Percentiles rank a stretch among this genome's conserved stretches.
phyloP scores from a whole-genome alignment of 2,113 vertebrate species.

The Cephalopholis sonnerati region DNA sequence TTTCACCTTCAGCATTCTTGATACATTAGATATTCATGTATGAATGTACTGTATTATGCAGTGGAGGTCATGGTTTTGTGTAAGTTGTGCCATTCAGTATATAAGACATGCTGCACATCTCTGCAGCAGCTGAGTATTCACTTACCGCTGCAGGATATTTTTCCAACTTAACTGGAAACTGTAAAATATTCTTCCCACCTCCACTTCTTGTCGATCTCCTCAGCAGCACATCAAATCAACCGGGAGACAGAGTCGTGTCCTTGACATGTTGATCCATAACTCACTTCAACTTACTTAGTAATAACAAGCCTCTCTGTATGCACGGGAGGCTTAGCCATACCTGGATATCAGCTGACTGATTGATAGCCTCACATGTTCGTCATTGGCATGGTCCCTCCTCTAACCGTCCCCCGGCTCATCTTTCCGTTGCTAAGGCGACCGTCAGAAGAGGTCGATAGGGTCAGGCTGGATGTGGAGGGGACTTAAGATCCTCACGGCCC shows the following conservation, averaged over 20 bases:
- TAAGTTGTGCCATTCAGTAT: constrained; percentile 19
- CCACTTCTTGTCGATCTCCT: background rate
- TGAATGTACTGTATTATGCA: constrained; percentile 1
- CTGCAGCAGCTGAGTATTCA: background rate
- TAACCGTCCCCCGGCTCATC: constrained; percentile 58
- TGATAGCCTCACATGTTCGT: constrained; percentile 52
- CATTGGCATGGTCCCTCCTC: constrained; percentile 23
- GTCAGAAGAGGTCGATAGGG: constrained; percentile 76
- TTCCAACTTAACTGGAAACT: constrained; percentile 18
- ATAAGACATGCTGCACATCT: constrained; percentile 8
- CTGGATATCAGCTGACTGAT: constrained; percentile 59
- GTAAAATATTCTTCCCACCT: constrained; percentile 36
- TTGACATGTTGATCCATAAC: constrained; percentile 52
- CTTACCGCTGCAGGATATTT: constrained; percentile 31
- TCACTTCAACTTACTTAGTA: constrained; percentile 39
- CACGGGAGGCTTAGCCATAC: constrained; percentile 33
- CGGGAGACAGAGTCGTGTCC: constrained; percentile 23
- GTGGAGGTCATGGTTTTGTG: constrained; percentile 30
- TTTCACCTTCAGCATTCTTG: constrained; percentile 17
- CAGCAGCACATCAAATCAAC: constrained; percentile 14
- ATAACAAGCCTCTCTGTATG: constrained; percentile 38
- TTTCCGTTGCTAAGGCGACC: constrained; percentile 80
- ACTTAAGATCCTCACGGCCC: constrained; percentile 63
- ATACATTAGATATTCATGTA: background rate
- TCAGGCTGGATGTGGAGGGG: constrained; percentile 73